Conservation (phyloP, 2,888 invertebrate species). For the Nomada goodeniana region DNA sequence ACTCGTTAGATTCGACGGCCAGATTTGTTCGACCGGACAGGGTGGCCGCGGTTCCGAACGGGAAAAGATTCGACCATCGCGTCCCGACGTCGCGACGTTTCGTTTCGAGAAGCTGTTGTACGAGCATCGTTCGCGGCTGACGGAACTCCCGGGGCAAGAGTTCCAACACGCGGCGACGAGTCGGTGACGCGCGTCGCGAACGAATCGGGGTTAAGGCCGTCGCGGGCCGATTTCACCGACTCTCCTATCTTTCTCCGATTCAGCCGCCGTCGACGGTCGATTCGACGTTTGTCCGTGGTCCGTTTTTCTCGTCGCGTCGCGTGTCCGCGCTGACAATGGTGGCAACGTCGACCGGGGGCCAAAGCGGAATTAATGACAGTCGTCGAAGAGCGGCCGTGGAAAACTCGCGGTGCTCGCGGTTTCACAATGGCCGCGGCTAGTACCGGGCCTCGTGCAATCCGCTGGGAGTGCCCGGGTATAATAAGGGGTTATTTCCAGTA, state of each 20-base stretch:
- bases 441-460: conserved; percentile 64
- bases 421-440: conserved; percentile 74
- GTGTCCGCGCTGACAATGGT: conserved; percentile 53
- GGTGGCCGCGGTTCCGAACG: not conserved
- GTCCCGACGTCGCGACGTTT: no score
- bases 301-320: conserved; percentile 38
- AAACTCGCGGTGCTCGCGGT: conserved; percentile 72
- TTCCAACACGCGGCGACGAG: no score
- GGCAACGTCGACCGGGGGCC: conserved; percentile 62
- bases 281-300: conserved; percentile 36
- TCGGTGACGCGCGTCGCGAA: not conserved
- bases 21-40: not conserved
- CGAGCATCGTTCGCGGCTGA: no score
- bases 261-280: conserved; percentile 24
- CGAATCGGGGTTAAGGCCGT: conserved; percentile 49
- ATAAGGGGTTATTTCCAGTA: conserved; percentile 77
- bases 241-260: conserved; percentile 25
- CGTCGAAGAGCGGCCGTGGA: conserved; percentile 78
- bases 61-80: no score
- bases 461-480: conserved; percentile 76
- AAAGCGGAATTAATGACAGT: conserved; percentile 78
- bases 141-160: no score
- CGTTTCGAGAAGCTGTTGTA: no score
- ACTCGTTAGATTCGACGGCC: no score
- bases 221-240: conserved; percentile 23